Percentiles rank a stretch among this genome's conserved stretches.
Evolutionary conservation across 2,113 vertebrate genomes (phyloP).

Genomic region (Otocyon megalotis): DNA sequence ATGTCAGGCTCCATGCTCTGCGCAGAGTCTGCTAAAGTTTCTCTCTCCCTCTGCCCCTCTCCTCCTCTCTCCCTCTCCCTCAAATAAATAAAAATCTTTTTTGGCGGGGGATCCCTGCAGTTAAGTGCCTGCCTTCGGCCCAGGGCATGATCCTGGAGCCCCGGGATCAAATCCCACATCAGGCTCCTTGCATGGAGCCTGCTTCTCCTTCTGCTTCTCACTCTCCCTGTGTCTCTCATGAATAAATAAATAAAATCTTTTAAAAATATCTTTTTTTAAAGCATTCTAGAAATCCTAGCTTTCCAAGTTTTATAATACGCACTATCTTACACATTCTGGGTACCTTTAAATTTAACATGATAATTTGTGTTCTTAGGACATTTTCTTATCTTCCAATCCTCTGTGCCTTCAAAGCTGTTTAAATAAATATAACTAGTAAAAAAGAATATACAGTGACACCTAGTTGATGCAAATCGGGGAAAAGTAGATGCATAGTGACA

Average conservation of each 20-base stretch:
- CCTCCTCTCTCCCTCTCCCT: not conserved
- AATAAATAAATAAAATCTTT: not conserved
- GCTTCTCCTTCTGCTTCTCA: not conserved
- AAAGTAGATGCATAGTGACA: not conserved
- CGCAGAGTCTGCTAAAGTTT: not conserved
- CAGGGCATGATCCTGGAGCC: too few species aligned
- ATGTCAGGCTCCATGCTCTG: not conserved
- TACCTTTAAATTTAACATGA: conserved; percentile 1
- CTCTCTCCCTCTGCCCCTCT: not conserved
- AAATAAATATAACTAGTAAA: not conserved
- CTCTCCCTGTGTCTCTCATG: not conserved
- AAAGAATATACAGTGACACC: not conserved
- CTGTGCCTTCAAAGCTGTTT: conserved; percentile 45
- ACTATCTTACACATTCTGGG: not conserved
- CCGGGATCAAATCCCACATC: not conserved
- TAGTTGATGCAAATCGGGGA: not conserved
- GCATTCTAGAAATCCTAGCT: not conserved
- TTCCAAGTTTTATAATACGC: conserved; percentile 5
- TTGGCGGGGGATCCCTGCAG: too few species aligned
- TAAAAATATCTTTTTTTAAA: not conserved
- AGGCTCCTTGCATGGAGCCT: not conserved
- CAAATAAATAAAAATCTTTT: not conserved
- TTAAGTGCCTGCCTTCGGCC: too few species aligned
- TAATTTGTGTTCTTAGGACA: conserved; percentile 40
- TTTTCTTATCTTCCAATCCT: not conserved